Evolutionary conservation across 2,888 invertebrate genomes (phyloP).

Genomic region (Tipula vernalis): DNA sequence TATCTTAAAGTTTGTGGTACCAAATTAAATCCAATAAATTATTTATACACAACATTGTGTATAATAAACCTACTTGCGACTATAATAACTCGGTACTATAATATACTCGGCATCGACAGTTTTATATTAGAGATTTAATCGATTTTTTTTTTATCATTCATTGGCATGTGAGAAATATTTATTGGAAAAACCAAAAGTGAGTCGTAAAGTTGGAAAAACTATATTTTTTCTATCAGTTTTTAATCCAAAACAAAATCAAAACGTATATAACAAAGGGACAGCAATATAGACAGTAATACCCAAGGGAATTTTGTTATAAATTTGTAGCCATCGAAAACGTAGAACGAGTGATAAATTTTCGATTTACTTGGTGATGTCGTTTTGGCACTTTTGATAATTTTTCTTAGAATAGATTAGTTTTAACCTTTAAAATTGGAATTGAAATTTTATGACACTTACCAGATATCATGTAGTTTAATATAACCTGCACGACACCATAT

Average conservation of each 20-base stretch:
- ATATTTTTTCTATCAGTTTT: neutral
- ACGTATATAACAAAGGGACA: neutral
- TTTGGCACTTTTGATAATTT: neutral
- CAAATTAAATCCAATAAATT: no score
- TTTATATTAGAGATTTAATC: no score
- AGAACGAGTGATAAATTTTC: neutral
- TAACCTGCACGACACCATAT: no score
- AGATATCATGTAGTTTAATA: no score
- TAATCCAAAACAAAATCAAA: neutral
- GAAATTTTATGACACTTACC: no score
- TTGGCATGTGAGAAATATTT: neutral
- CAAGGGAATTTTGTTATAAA: neutral
- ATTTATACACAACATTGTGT: no score
- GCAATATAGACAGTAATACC: neutral
- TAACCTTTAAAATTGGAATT: no score
- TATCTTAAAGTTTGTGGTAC: no score
- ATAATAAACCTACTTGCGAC: no score
- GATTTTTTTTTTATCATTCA: neutral
- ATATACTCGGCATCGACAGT: no score
- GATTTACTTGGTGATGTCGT: neutral
- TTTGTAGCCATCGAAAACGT: neutral
- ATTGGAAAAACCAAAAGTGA: neutral
- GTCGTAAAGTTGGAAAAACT: neutral
- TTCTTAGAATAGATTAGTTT: no score
- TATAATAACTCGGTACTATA: no score